A percentile compares a stretch with the other conserved stretches of the same genome.
phyloP scores from a whole-genome alignment of 2,888 invertebrate genomes.

The Clistopyga incitator region DNA sequence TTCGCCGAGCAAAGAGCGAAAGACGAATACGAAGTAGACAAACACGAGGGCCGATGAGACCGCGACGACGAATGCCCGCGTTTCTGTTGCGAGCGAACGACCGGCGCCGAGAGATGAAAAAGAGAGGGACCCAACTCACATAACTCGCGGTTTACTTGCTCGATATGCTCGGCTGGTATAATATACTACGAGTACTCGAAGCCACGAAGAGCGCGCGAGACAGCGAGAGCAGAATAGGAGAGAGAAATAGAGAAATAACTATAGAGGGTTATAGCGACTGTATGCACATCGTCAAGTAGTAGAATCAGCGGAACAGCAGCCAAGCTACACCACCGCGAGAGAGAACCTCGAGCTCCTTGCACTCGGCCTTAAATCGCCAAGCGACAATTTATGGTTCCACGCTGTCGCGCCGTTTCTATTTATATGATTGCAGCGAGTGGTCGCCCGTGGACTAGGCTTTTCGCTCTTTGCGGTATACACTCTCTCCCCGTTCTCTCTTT shows the following conservation, averaged over 20 bases:
- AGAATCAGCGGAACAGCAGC: constrained; percentile 20
- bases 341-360: constrained; percentile 51
- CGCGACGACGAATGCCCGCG: constrained; percentile 21
- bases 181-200: constrained; percentile 53
- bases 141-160: constrained; percentile 66
- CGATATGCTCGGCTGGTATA: constrained; percentile 63
- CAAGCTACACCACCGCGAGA: constrained; percentile 36
- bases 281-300: background rate
- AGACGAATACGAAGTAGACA: constrained; percentile 24
- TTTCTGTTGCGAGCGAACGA: constrained; percentile 13
- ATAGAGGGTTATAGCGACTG: constrained; percentile 1
- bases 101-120: constrained; percentile 21
- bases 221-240: constrained; percentile 44
- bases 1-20: background rate
- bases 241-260: background rate
- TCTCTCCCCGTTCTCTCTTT: constrained; percentile 1
- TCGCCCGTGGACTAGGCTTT: constrained; percentile 60
- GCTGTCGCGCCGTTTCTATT: constrained; percentile 80
- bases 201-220: constrained; percentile 8
- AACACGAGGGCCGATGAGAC: constrained; percentile 2
- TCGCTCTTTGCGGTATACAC: constrained; percentile 26
- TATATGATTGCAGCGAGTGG: constrained; percentile 76
- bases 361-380: constrained; percentile 77
- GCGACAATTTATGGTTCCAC: constrained; percentile 79
- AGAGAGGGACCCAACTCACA: constrained; percentile 40